These are phyloP conservation scores for Acropternis orthonyx DNA, from an alignment of 2,797 vertebrate species.

Conservation along the genomic window DNA sequence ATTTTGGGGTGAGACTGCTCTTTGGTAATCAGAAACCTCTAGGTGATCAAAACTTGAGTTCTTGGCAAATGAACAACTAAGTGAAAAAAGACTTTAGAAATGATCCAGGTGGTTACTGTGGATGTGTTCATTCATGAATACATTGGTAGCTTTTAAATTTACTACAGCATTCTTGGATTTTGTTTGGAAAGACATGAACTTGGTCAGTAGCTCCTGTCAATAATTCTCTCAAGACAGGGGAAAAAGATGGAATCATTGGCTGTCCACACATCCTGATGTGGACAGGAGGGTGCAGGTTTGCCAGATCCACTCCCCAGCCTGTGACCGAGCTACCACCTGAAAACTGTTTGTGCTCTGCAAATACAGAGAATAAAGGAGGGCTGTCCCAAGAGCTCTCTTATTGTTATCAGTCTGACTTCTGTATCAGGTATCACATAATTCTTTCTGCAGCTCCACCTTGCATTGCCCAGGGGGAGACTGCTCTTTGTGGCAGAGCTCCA, in stretches of 20 bases:
- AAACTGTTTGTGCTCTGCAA: background rate
- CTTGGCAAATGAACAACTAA: background rate
- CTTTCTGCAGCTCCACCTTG: background rate
- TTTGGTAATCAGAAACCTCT: background rate
- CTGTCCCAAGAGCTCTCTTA: background rate
- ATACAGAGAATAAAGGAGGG: background rate
- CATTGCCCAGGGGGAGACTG: background rate
- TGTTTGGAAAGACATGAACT: background rate
- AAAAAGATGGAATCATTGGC: accelerated
- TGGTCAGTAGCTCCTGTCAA: background rate
- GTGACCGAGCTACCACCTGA: accelerated
- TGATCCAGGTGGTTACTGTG: background rate
- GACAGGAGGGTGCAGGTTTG: background rate
- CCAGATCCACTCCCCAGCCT: background rate
- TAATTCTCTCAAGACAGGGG: background rate
- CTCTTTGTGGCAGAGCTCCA: background rate
- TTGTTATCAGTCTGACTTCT: background rate
- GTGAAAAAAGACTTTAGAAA: background rate
- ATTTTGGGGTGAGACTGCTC: background rate
- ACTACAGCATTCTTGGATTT: accelerated
- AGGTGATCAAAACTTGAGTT: background rate
- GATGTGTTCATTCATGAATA: background rate
- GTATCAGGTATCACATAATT: accelerated
- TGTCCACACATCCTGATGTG: background rate
- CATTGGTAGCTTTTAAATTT: background rate